phyloP scores from a whole-genome alignment of 2,113 vertebrate genomes.

The Pyxicephalus adspersus region DNA sequence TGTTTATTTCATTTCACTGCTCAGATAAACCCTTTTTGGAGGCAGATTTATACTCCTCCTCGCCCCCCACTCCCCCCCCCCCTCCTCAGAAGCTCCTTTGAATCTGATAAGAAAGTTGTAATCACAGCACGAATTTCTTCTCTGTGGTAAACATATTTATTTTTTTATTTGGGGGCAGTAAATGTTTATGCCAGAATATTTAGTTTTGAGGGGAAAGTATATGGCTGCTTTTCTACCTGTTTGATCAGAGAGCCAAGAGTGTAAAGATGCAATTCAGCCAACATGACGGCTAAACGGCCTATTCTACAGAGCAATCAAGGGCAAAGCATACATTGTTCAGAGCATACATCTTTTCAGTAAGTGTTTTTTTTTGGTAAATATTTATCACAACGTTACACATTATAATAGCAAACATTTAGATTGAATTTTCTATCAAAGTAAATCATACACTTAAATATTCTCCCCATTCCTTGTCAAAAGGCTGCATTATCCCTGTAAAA shows the following conservation, averaged over 20 bases:
- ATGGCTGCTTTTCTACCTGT: constrained; percentile 38
- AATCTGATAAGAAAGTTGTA: constrained; percentile 56
- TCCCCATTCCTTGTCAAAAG: too few relatives aligned
- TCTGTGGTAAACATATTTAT: constrained; percentile 55
- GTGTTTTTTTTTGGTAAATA: neutral
- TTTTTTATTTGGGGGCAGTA: constrained; percentile 55
- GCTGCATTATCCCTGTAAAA: too few relatives aligned
- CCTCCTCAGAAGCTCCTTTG: constrained; percentile 53
- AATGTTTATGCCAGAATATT: constrained; percentile 56
- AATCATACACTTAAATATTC: too few relatives aligned
- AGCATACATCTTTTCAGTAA: neutral
- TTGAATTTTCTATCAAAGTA: neutral
- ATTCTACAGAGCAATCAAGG: constrained; percentile 6
- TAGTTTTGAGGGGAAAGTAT: constrained; percentile 53
- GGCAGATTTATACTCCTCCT: constrained; percentile 53
- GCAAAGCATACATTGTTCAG: neutral
- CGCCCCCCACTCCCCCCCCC: constrained; percentile 32
- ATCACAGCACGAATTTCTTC: constrained; percentile 40
- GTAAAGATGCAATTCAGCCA: constrained; percentile 24
- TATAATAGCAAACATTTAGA: constrained; percentile 13
- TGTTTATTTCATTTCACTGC: constrained; percentile 55
- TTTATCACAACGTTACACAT: neutral
- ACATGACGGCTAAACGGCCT: neutral
- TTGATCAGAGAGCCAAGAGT: constrained; percentile 25
- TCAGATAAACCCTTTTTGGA: constrained; percentile 52